A percentile compares a stretch with the other conserved stretches of the same genome.
Conservation (phyloP, 2,113 vertebrate genomes). For the Maccullochella peelii region DNA sequence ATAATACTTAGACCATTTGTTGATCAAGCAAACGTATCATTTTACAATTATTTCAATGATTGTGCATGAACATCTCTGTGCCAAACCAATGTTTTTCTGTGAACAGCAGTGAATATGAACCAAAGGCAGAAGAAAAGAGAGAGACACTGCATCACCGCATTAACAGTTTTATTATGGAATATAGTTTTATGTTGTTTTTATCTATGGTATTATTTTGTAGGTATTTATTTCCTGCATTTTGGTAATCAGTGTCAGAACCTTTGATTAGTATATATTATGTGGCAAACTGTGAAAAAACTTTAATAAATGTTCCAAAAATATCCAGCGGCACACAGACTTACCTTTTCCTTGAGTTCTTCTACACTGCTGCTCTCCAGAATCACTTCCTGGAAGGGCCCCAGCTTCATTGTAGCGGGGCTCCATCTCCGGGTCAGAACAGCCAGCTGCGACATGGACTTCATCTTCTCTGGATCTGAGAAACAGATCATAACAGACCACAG, state of each 20-base stretch:
- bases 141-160: background rate
- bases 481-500: background rate
- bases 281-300: background rate
- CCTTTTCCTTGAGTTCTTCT: slow-evolving; percentile 96
- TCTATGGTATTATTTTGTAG: background rate
- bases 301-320: background rate
- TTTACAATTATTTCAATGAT: background rate
- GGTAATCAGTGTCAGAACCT: background rate
- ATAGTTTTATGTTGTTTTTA: background rate
- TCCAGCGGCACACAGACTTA: slow-evolving; percentile 55
- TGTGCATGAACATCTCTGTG: no score
- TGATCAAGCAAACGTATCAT: background rate
- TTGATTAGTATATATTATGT: background rate
- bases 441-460: slow-evolving; percentile 99
- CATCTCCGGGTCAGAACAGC: slow-evolving; percentile 93
- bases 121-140: no score
- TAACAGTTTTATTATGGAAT: background rate
- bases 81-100: no score
- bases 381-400: slow-evolving; percentile 94
- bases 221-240: background rate
- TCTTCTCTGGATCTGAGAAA: slow-evolving; percentile 91
- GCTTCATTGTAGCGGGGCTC: slow-evolving; percentile 92
- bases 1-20: background rate
- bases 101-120: no score
- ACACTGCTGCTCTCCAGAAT: slow-evolving; percentile 97